Conservation (phyloP, 2,113 vertebrate species). For the Etheostoma spectabile region DNA sequence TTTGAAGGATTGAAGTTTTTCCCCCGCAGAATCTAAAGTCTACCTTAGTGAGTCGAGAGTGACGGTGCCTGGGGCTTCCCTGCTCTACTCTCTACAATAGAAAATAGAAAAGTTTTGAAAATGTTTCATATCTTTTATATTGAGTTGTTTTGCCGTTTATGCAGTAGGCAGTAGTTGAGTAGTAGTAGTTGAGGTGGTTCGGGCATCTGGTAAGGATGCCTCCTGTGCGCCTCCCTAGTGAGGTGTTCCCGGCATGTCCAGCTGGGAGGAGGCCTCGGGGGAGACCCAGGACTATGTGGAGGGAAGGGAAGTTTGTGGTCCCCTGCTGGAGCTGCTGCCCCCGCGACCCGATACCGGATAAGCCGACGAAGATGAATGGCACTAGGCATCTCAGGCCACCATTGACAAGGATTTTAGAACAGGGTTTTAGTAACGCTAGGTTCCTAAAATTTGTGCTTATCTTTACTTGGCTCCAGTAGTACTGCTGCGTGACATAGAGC, state of each 20-base stretch:
- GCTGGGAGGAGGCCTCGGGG: too few species aligned
- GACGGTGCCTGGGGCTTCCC: slow-evolving; percentile 5
- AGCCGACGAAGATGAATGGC: not conserved
- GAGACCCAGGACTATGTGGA: too few species aligned
- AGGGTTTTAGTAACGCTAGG: not conserved
- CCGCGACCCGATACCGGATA: too few species aligned
- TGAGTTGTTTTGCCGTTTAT: not conserved
- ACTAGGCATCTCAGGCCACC: not conserved
- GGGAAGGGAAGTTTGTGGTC: too few species aligned
- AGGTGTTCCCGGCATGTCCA: too few species aligned
- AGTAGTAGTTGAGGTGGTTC: too few species aligned
- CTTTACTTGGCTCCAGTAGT: not conserved
- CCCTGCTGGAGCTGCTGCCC: too few species aligned
- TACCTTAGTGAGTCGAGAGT: not conserved
- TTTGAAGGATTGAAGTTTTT: not conserved
- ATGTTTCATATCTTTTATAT: not conserved
- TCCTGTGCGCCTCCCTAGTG: too few species aligned
- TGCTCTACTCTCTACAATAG: not conserved
- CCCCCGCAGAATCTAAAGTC: not conserved
- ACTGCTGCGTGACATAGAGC: too few species aligned
- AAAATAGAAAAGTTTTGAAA: slow-evolving; percentile 5
- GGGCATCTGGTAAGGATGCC: too few species aligned
- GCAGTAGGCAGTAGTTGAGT: too few species aligned
- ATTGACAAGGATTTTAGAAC: not conserved
- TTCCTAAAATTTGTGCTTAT: slow-evolving; percentile 6